Percentiles rank a stretch among this genome's conserved stretches.
These are phyloP conservation scores for Panthera tigris DNA, from an alignment of 2,113 vertebrate species.

Conservation along the genomic window DNA sequence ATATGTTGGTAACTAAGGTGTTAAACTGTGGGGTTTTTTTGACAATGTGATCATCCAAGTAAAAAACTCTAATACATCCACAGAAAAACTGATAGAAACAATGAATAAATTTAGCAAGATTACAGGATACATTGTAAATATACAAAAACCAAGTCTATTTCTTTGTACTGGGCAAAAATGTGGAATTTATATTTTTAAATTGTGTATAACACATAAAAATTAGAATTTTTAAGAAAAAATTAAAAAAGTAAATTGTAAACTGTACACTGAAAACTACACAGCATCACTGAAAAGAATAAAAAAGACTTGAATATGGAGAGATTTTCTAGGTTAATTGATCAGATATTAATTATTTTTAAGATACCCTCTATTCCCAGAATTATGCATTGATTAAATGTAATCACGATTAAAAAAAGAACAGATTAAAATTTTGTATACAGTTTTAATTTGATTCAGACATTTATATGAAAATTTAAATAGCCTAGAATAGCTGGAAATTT, in stretches of 20 bases:
- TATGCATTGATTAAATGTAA: background rate
- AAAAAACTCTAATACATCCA: background rate
- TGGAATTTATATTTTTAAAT: background rate
- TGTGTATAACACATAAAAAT: background rate
- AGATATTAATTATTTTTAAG: background rate
- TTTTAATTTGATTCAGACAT: background rate
- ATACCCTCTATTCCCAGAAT: background rate
- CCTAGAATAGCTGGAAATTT: background rate
- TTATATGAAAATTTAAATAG: background rate
- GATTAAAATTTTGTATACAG: background rate
- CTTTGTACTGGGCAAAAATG: background rate
- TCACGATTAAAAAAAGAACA: background rate
- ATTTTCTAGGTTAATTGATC: background rate
- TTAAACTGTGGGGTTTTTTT: background rate
- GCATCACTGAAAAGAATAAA: background rate
- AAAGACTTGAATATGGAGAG: background rate
- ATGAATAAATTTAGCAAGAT: background rate
- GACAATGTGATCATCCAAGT: background rate
- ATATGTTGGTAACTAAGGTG: background rate
- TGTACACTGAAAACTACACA: background rate
- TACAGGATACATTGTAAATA: background rate
- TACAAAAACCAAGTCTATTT: background rate
- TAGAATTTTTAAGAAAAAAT: background rate
- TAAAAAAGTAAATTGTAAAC: background rate
- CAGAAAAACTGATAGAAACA: background rate